Conservation (phyloP, 2,113 vertebrate species). For the Neomonachus schauinslandi region DNA sequence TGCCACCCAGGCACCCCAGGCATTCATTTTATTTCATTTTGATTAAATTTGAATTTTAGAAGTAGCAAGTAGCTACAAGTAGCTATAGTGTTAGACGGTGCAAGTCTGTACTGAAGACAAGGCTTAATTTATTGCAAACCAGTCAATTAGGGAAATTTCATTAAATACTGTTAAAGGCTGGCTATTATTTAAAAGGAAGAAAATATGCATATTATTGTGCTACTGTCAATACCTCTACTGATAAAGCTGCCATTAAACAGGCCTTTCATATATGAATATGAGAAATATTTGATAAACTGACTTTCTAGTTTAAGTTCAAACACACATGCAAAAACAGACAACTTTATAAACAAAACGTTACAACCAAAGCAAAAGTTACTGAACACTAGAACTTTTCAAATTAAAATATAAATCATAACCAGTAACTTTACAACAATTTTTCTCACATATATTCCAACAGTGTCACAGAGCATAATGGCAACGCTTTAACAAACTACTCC, state of each 20-base stretch:
- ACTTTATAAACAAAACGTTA: constrained; percentile 2
- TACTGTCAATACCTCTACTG: not conserved
- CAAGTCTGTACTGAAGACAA: not conserved
- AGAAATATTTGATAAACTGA: not conserved
- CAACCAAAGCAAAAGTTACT: not conserved
- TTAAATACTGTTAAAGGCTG: not conserved
- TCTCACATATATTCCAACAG: not conserved
- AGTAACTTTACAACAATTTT: not conserved
- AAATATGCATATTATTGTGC: not conserved
- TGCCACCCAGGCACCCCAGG: not conserved
- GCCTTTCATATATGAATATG: not conserved
- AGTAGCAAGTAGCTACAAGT: not conserved
- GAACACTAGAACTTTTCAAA: not conserved
- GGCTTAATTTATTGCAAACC: not conserved
- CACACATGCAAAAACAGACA: not conserved
- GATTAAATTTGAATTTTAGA: constrained; percentile 23
- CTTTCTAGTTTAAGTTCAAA: constrained; percentile 24
- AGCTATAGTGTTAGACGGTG: not conserved
- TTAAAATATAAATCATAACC: constrained; percentile 36
- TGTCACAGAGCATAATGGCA: not conserved
- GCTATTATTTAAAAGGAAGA: not conserved
- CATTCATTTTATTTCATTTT: constrained; percentile 17
- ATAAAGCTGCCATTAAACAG: not conserved
- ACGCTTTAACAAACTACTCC: not conserved
- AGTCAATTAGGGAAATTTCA: not conserved